Conservation (phyloP, 1,140 invertebrate genomes). For the Aradophagus sp. region DNA sequence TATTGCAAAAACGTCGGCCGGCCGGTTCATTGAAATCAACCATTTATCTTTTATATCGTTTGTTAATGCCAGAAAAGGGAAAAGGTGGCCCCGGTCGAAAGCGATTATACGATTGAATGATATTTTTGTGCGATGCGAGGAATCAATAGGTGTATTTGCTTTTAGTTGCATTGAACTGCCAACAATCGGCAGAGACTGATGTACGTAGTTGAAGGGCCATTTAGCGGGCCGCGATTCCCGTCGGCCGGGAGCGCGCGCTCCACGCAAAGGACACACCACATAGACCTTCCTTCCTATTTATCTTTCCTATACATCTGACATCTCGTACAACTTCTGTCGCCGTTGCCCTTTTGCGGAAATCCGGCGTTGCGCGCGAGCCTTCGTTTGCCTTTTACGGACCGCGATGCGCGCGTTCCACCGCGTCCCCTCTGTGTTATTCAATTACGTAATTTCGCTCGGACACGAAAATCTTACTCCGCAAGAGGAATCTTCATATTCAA, state of each 20-base stretch:
- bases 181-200: slow-evolving; percentile 47
- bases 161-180: slow-evolving; percentile 50
- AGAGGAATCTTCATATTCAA: slow-evolving; percentile 39
- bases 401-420: slow-evolving; percentile 22
- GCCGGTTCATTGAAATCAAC: slow-evolving; percentile 39
- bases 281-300: slow-evolving; percentile 47
- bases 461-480: slow-evolving; percentile 47
- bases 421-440: slow-evolving; percentile 29
- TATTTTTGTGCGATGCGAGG: slow-evolving; percentile 47
- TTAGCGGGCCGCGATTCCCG: slow-evolving; percentile 28
- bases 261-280: slow-evolving; percentile 26
- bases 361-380: slow-evolving; percentile 36
- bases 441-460: slow-evolving; percentile 48
- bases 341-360: slow-evolving; percentile 53
- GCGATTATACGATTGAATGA: slow-evolving; percentile 50
- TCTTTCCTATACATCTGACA: slow-evolving; percentile 52
- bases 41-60: slow-evolving; percentile 53
- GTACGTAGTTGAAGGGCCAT: slow-evolving; percentile 48
- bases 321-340: slow-evolving; percentile 49
- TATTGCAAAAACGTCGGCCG: slow-evolving; percentile 21
- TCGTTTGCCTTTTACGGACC: slow-evolving; percentile 40
- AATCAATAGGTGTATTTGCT: slow-evolving; percentile 55
- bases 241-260: slow-evolving; percentile 14
- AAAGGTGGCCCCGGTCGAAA: slow-evolving; percentile 23
- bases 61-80: slow-evolving; percentile 50